These are phyloP conservation scores for Onychomys arenicola DNA, from an alignment of 2,797 vertebrate genomes.

Conservation along the genomic window DNA sequence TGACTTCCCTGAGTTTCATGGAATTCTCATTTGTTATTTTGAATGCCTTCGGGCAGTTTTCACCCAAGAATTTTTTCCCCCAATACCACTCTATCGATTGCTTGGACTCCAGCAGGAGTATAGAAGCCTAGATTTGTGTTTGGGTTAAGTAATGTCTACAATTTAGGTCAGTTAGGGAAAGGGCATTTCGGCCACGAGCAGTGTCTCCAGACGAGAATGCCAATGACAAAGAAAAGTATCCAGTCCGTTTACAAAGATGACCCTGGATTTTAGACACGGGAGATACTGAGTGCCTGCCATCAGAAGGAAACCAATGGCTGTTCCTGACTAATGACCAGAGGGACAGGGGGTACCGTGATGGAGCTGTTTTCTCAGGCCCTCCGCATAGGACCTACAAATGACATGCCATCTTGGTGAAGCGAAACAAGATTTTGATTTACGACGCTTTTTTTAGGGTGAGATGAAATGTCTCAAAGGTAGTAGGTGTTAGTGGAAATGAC, in stretches of 20 bases:
- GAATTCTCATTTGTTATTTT: background rate
- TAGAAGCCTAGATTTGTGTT: constrained; percentile 8
- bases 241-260: background rate
- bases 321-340: constrained; percentile 3
- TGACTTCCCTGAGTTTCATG: background rate
- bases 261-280: constrained; percentile 11
- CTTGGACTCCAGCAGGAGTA: background rate
- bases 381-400: constrained; percentile 37
- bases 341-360: constrained; percentile 17
- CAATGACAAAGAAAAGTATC: background rate
- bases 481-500: constrained; percentile 54
- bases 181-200: background rate
- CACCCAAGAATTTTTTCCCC: background rate
- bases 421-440: constrained; percentile 68
- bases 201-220: background rate
- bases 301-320: constrained; percentile 56
- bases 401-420: constrained; percentile 20
- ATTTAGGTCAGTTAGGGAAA: constrained; percentile 17
- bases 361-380: constrained; percentile 62
- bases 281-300: constrained; percentile 44
- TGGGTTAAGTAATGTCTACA: background rate
- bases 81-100: background rate
- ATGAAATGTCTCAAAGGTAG: constrained; percentile 59
- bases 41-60: constrained; percentile 48
- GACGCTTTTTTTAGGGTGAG: constrained; percentile 39